Evolutionary conservation across 2,113 vertebrate species (phyloP).

Genomic region (Menidia beryllina): DNA sequence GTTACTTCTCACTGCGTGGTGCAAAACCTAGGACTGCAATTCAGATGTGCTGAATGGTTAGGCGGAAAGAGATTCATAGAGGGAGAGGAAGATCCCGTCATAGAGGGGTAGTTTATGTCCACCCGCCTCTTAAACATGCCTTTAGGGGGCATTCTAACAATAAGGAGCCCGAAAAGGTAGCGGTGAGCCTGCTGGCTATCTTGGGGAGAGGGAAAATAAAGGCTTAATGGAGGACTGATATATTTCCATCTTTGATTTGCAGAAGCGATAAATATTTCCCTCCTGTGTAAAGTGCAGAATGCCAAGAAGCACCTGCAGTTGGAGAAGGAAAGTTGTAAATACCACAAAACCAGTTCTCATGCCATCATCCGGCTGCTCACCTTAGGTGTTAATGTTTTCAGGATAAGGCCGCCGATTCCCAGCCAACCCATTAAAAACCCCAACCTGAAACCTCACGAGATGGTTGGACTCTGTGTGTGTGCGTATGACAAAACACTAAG

Average conservation of each 20-base stretch:
- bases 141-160: slow-evolving; percentile 32
- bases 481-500: slow-evolving; percentile 8
- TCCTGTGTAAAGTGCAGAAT: not conserved
- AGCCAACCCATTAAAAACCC: slow-evolving; percentile 32
- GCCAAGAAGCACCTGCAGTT: slow-evolving; percentile 54
- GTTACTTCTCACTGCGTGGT: slow-evolving; percentile 34
- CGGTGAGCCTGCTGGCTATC: too few relatives aligned
- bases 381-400: slow-evolving; percentile 51
- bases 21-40: slow-evolving; percentile 27
- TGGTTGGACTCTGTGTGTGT: slow-evolving; percentile 24
- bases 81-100: slow-evolving; percentile 3
- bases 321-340: slow-evolving; percentile 50
- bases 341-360: slow-evolving; percentile 46
- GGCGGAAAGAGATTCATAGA: slow-evolving; percentile 11
- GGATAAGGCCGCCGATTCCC: slow-evolving; percentile 48
- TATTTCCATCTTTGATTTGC: not conserved
- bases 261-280: not conserved
- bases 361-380: slow-evolving; percentile 54
- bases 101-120: slow-evolving; percentile 36
- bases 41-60: slow-evolving; percentile 27
- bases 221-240: too few relatives aligned
- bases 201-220: too few relatives aligned
- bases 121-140: slow-evolving; percentile 27
- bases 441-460: slow-evolving; percentile 28
- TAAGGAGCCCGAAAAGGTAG: too few relatives aligned